A percentile compares a stretch with the other conserved stretches of the same genome.
phyloP scores from a whole-genome alignment of 2,888 invertebrate genomes.

The Fissipunctia ypsillon region DNA sequence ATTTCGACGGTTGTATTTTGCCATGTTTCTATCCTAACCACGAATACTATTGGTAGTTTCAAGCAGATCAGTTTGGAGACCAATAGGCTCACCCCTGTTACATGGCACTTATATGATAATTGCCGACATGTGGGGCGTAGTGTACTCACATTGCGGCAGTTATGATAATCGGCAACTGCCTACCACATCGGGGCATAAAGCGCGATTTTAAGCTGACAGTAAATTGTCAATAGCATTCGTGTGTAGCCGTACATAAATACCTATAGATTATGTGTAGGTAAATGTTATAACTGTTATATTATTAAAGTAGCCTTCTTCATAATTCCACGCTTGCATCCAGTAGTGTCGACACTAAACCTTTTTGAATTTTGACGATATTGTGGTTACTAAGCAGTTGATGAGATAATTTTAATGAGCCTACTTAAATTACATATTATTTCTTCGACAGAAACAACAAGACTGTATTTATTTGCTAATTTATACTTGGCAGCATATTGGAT shows the following conservation, averaged over 20 bases:
- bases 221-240: constrained; percentile 69
- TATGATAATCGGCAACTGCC: neutral
- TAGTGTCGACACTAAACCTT: constrained; percentile 69
- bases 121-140: neutral
- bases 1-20: constrained; percentile 60
- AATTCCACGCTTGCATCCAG: constrained; percentile 83
- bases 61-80: constrained; percentile 7
- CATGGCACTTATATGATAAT: neutral
- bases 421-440: constrained; percentile 60
- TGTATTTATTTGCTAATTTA: constrained; percentile 72
- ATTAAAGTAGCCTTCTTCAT: constrained; percentile 74
- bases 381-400: constrained; percentile 67
- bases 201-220: constrained; percentile 3
- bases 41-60: constrained; percentile 59
- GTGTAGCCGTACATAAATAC: constrained; percentile 62
- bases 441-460: constrained; percentile 74
- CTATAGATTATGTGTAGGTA: constrained; percentile 69
- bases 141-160: neutral
- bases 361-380: constrained; percentile 56
- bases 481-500: constrained; percentile 66
- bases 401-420: constrained; percentile 59
- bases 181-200: neutral
- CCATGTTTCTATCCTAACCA: constrained; percentile 58
- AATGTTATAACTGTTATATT: constrained; percentile 78
- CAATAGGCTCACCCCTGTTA: neutral